Evolutionary conservation across 2,888 invertebrate genomes (phyloP).

Genomic region (Urechis unicinctus): DNA sequence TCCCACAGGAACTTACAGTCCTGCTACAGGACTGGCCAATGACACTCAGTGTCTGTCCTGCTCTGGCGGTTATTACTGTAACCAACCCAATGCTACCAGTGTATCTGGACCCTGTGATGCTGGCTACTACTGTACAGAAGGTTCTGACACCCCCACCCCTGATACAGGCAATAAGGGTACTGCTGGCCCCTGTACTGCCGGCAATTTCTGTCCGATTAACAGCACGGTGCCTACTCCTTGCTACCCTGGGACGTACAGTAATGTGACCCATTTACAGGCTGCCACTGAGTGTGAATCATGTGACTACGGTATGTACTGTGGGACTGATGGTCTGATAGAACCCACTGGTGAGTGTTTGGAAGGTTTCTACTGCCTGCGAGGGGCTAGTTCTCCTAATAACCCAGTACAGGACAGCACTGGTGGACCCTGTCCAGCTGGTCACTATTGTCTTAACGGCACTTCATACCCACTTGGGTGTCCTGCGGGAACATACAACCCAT

Average conservation of each 20-base stretch:
- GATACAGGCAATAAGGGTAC: slow-evolving; percentile 28
- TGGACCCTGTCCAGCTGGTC: slow-evolving; percentile 42
- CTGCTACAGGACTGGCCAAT: slow-evolving; percentile 26
- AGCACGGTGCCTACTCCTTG: slow-evolving; percentile 33
- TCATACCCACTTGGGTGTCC: slow-evolving; percentile 39
- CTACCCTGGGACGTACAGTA: slow-evolving; percentile 36
- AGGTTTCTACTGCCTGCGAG: slow-evolving; percentile 41
- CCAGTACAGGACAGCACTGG: slow-evolving; percentile 23
- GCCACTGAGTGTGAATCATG: slow-evolving; percentile 33
- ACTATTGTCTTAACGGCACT: slow-evolving; percentile 43
- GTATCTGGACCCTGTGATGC: slow-evolving; percentile 29
- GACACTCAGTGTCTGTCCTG: slow-evolving; percentile 39
- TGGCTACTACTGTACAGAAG: slow-evolving; percentile 43
- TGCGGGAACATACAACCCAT: slow-evolving; percentile 36
- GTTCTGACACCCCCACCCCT: slow-evolving; percentile 33
- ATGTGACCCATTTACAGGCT: slow-evolving; percentile 35
- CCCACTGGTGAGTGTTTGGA: slow-evolving; percentile 39
- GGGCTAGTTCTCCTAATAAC: slow-evolving; percentile 22
- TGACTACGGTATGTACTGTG: slow-evolving; percentile 35
- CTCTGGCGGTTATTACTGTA: slow-evolving; percentile 40
- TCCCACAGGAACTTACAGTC: slow-evolving; percentile 40
- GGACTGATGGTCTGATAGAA: slow-evolving; percentile 26
- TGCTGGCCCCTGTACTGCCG: slow-evolving; percentile 41
- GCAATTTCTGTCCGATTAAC: slow-evolving; percentile 31
- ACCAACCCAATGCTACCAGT: slow-evolving; percentile 26